A percentile compares a stretch with the other conserved stretches of the same genome.
phyloP scores from a whole-genome alignment of 2,888 invertebrate genomes.

The Amblyjoppa proteus region DNA sequence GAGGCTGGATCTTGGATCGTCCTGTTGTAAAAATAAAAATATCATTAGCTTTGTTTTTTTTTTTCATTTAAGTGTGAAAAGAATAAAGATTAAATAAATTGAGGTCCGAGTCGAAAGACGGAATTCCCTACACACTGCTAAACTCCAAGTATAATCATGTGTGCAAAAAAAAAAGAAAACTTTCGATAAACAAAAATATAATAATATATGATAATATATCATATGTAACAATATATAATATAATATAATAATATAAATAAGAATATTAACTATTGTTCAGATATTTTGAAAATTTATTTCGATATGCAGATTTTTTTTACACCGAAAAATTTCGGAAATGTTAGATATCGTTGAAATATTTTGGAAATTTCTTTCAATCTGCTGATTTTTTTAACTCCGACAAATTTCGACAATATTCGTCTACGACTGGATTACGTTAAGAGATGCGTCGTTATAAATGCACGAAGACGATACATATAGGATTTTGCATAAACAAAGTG shows the following conservation, averaged over 20 bases:
- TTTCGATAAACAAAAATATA: too few relatives aligned
- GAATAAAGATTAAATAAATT: too few relatives aligned
- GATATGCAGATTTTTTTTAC: not conserved
- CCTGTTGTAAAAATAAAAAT: conserved; percentile 86
- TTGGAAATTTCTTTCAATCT: not conserved
- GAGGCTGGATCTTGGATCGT: conserved; percentile 99
- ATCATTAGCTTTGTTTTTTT: not conserved
- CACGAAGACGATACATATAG: not conserved
- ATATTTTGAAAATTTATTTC: not conserved
- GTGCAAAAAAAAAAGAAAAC: too few relatives aligned
- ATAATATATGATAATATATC: too few relatives aligned
- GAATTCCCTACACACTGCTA: too few relatives aligned
- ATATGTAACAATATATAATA: too few relatives aligned
- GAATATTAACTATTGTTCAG: too few relatives aligned
- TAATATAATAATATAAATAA: too few relatives aligned
- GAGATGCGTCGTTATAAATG: not conserved
- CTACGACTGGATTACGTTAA: not conserved
- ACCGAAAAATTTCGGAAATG: not conserved
- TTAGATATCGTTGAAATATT: not conserved
- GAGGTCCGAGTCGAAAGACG: too few relatives aligned
- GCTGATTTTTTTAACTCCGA: not conserved
- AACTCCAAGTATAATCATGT: too few relatives aligned
- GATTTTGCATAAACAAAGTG: not conserved
- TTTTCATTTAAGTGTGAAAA: conserved; percentile 16
- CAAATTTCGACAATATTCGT: not conserved